phyloP scores from a whole-genome alignment of 2,888 invertebrate genomes.

The Sinodicranocentrus sp. region DNA sequence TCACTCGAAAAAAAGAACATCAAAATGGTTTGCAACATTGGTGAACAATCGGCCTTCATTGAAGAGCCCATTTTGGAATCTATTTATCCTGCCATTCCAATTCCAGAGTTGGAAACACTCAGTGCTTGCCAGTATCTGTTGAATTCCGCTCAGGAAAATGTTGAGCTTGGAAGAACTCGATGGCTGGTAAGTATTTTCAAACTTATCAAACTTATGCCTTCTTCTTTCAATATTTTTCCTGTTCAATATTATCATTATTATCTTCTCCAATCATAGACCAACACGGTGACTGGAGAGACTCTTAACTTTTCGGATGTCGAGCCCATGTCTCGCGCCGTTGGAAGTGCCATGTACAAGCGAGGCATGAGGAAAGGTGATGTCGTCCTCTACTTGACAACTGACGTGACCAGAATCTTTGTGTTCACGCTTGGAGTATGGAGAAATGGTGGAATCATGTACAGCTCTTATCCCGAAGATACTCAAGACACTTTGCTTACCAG shows the following conservation, averaged over 20 bases:
- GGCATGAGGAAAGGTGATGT: conserved; percentile 75
- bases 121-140: conserved; percentile 62
- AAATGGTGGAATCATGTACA: conserved; percentile 72
- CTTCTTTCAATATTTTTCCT: background rate
- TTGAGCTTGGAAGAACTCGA: conserved; percentile 53
- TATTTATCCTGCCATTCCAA: conserved; percentile 54
- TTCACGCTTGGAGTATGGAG: conserved; percentile 74
- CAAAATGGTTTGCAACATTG: conserved; percentile 18
- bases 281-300: conserved; percentile 72
- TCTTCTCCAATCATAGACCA: conserved; percentile 68
- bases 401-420: conserved; percentile 72
- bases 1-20: background rate
- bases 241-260: conserved; percentile 24
- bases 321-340: conserved; percentile 63
- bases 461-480: conserved; percentile 75
- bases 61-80: conserved; percentile 65
- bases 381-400: conserved; percentile 73
- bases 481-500: conserved; percentile 71
- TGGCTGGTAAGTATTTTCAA: conserved; percentile 56
- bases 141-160: conserved; percentile 53
- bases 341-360: conserved; percentile 71
- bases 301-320: conserved; percentile 72
- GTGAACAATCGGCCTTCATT: conserved; percentile 43
- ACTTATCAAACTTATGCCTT: too few species aligned
- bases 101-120: conserved; percentile 73